Evolutionary conservation across 92 coral and sea anemone genomes (phyloP), one percentile per base, ranked within the genome.

Genomic region (Paragorgia papillata): DNA sequence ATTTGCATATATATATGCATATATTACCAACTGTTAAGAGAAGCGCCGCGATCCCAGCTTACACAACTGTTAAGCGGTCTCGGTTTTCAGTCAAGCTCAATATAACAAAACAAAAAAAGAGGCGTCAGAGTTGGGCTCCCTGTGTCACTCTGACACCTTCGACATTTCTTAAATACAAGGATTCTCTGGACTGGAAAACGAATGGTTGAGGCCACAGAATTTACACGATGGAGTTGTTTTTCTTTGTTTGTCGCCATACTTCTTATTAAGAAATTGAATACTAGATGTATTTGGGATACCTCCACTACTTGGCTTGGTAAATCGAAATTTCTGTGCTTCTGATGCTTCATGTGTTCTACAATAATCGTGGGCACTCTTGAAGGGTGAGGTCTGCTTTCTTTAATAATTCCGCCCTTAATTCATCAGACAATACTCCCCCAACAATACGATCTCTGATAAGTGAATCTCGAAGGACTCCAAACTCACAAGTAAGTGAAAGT

Each of bases 361-460:
- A 67, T 88, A 87, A 80, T 85, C 85, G 59, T 85, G 84, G 31
- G 87, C 87, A 30, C 9, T 57, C 62, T 82, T 83, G n/a, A 10
- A 88, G 87, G 17, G 83, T 88, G 9, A 82, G 69, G 53, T 88
- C 89, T n/a, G 87, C 85, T 40, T 85, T 81, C 59, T 84, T 84
- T 2, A 88, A 55, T 64, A 88, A n/a, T 61, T 88, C 91, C 7
- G 88, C 86, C 66, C 85, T 41, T 37, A 84, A 61, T 22, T 79
- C 56, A 55, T 66, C 83, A 9, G 80, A 74, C 61, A 74, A 33
- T 6, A 88, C 88, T 49, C 92, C 92, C 6, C 89, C 89, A 3
- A 84, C 89, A 56, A 88, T 81, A 14, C 86, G 54, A 81, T 88
- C 89, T 32, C 89, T 69, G 34, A 84, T 85, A 10, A 88, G 48